A percentile compares a stretch with the other conserved stretches of the same genome.
Evolutionary conservation across 2,888 invertebrate species (phyloP).

Genomic region (Dicranocentrus wangi): DNA sequence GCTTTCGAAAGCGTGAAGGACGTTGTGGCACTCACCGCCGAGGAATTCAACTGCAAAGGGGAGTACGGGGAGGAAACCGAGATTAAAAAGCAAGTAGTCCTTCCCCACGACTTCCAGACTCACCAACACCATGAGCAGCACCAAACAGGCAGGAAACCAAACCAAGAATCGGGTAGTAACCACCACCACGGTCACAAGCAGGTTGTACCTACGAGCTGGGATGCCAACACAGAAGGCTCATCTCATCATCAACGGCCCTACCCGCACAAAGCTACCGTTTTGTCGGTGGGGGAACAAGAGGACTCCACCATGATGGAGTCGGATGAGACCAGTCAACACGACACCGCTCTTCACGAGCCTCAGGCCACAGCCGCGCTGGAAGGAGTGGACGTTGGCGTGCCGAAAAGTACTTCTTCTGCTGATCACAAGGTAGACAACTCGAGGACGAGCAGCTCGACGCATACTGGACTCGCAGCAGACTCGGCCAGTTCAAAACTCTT

Average conservation of each 20-base stretch:
- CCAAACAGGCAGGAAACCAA: background rate
- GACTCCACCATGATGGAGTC: background rate
- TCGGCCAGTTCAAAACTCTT: background rate
- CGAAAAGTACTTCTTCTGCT: conserved; percentile 24
- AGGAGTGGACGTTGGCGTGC: conserved; percentile 22
- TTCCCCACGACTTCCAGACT: background rate
- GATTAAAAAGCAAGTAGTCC: background rate
- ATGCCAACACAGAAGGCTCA: conserved; percentile 18
- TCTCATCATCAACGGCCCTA: conserved; percentile 34
- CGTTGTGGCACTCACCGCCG: conserved; percentile 61
- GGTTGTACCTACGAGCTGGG: conserved; percentile 1
- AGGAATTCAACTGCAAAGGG: conserved; percentile 66
- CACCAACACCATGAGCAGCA: conserved; percentile 17
- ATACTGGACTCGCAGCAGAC: conserved; percentile 2
- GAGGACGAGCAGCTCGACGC: conserved; percentile 29
- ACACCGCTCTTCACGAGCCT: conserved; percentile 34
- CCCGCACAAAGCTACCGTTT: background rate
- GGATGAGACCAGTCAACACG: conserved; percentile 2
- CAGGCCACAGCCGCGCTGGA: conserved; percentile 56
- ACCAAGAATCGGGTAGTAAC: background rate
- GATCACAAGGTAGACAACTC: conserved; percentile 42
- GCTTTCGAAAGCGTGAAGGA: conserved; percentile 63
- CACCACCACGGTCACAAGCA: conserved; percentile 19
- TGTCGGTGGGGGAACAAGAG: background rate
- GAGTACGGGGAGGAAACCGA: background rate